phyloP scores from a whole-genome alignment of 2,888 invertebrate genomes.

The Cynaeus angustus region DNA sequence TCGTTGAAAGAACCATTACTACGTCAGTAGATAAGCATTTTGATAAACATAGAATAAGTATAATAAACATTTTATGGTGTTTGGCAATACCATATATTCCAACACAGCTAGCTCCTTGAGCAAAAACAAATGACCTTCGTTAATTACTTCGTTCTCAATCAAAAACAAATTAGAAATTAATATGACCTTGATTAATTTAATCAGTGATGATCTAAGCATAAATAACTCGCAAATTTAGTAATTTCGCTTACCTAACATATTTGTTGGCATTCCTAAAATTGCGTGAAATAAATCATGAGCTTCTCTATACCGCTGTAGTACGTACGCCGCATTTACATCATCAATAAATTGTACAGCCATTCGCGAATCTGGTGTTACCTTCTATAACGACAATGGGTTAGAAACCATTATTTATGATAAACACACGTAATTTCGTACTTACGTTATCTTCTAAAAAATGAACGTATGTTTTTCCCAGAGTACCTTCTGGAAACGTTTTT shows the following conservation, averaged over 20 bases:
- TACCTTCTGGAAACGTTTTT: constrained; percentile 82
- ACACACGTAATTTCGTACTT: constrained; percentile 59
- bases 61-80: no score
- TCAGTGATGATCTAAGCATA: constrained; percentile 28
- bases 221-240: constrained; percentile 1
- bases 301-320: constrained; percentile 98
- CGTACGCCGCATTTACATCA: constrained; percentile 92
- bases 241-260: constrained; percentile 82
- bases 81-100: no score
- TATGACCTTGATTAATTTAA: constrained; percentile 21
- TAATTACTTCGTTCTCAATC: neutral
- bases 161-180: neutral
- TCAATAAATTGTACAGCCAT: constrained; percentile 93
- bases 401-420: neutral
- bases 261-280: constrained; percentile 92
- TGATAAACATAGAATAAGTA: no score
- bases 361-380: constrained; percentile 94
- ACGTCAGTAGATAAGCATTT: no score
- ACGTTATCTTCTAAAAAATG: constrained; percentile 88
- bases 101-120: no score
- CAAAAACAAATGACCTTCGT: constrained; percentile 7
- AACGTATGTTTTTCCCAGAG: constrained; percentile 90
- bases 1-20: no score
- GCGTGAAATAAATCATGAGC: constrained; percentile 97
- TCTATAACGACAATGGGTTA: constrained; percentile 69